Conservation (phyloP, 1,140 invertebrate species). For the Rhynchophorus ferrugineus region DNA sequence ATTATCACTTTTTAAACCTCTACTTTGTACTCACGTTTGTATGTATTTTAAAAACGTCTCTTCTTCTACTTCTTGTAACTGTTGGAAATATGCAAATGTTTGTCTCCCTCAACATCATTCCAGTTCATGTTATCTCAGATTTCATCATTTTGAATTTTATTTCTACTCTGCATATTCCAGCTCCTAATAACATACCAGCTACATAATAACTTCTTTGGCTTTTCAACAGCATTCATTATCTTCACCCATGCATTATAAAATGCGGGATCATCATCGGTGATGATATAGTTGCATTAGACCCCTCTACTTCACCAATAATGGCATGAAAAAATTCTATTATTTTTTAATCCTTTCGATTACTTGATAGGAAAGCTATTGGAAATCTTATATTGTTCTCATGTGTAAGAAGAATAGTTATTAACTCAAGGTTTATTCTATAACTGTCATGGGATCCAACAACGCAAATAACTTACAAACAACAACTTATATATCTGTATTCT, state of each 20-base stretch:
- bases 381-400: conserved; percentile 19
- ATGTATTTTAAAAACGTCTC: conserved; percentile 21
- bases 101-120: conserved; percentile 15
- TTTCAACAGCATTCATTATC: conserved; percentile 14
- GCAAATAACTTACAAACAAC: too few species aligned
- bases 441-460: conserved; percentile 22
- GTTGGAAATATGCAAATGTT: conserved; percentile 8
- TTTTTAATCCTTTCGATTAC: conserved; percentile 17
- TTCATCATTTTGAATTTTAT: conserved; percentile 5
- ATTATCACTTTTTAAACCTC: neutral
- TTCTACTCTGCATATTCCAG: conserved; percentile 18
- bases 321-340: conserved; percentile 10
- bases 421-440: conserved; percentile 16
- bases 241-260: conserved; percentile 21
- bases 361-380: conserved; percentile 16
- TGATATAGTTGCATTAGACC: conserved; percentile 5
- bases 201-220: conserved; percentile 19
- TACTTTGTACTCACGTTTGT: conserved; percentile 11
- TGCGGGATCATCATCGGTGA: conserved; percentile 22
- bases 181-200: conserved; percentile 22
- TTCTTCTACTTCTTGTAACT: conserved; percentile 14
- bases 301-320: conserved; percentile 1
- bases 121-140: conserved; percentile 13
- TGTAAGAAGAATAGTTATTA: conserved; percentile 20
- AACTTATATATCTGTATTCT: too few species aligned